These are phyloP conservation scores for Aphidius gifuensis DNA, from an alignment of 1,140 invertebrate genomes.

Conservation along the genomic window DNA sequence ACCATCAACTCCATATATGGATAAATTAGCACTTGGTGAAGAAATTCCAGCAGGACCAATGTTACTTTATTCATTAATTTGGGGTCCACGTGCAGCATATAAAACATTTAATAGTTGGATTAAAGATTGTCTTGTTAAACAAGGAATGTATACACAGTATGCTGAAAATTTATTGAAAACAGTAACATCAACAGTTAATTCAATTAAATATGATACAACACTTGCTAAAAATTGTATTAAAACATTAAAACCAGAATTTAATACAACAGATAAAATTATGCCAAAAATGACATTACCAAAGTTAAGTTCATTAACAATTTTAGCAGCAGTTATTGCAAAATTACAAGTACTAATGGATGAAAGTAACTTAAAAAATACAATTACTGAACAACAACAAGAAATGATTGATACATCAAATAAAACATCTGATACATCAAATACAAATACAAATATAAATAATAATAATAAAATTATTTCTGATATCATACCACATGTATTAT, in stretches of 20 bases:
- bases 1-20: slow-evolving; percentile 83
- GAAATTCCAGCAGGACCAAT: slow-evolving; percentile 58
- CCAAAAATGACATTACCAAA: slow-evolving; percentile 60
- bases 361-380: slow-evolving; percentile 40
- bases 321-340: slow-evolving; percentile 69
- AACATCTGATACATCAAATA: slow-evolving; percentile 32
- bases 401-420: slow-evolving; percentile 28
- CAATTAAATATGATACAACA: slow-evolving; percentile 67
- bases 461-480: slow-evolving; percentile 55
- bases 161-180: slow-evolving; percentile 74
- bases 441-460: slow-evolving; percentile 24
- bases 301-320: slow-evolving; percentile 63
- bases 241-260: slow-evolving; percentile 59
- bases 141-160: slow-evolving; percentile 81
- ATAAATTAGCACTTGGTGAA: slow-evolving; percentile 67
- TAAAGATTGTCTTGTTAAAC: slow-evolving; percentile 82
- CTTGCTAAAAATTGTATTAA: slow-evolving; percentile 69
- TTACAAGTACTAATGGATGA: slow-evolving; percentile 66
- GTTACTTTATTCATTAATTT: slow-evolving; percentile 70
- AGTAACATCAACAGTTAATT: slow-evolving; percentile 65
- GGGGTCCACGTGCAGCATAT: slow-evolving; percentile 66
- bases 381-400: slow-evolving; percentile 18
- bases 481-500: slow-evolving; percentile 62
- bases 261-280: slow-evolving; percentile 47
- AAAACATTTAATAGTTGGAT: slow-evolving; percentile 68